phyloP scores from a whole-genome alignment of 2,888 invertebrate genomes.

The Melieria picta region DNA sequence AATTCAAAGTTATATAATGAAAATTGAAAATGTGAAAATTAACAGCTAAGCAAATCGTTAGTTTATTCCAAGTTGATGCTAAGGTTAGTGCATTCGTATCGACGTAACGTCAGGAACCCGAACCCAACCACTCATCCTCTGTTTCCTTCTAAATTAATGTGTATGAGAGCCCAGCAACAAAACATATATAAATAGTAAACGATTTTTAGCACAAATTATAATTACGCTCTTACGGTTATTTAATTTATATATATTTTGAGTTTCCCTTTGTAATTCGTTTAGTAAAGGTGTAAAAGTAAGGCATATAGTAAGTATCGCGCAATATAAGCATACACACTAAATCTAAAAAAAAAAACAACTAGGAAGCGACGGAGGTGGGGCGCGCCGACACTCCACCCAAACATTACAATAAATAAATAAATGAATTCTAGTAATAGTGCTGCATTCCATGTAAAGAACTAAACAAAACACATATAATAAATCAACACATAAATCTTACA shows the following conservation, averaged over 20 bases:
- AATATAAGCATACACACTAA: conserved; percentile 19
- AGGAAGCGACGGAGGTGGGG: background rate
- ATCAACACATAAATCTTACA: conserved; percentile 5
- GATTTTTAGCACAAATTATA: conserved; percentile 46
- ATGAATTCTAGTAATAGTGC: conserved; percentile 44
- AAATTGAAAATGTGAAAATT: too few species aligned
- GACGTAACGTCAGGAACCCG: conserved; percentile 35
- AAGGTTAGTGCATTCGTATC: conserved; percentile 65
- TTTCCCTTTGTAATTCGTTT: conserved; percentile 24
- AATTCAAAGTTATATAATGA: too few species aligned
- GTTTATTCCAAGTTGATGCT: conserved; percentile 51
- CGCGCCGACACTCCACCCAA: background rate
- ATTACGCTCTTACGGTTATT: conserved; percentile 36
- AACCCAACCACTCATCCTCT: background rate
- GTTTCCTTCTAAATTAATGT: conserved; percentile 15
- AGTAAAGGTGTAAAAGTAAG: conserved; percentile 3
- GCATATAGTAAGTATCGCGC: conserved; percentile 10
- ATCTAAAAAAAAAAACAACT: conserved; percentile 27
- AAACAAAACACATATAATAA: background rate
- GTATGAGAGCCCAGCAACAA: conserved; percentile 11
- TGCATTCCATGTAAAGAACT: conserved; percentile 65
- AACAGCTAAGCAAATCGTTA: conserved; percentile 19
- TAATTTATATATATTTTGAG: conserved; percentile 34
- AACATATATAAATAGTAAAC: conserved; percentile 40
- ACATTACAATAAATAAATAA: conserved; percentile 19